Evolutionary conservation across 1,140 invertebrate genomes (phyloP).

Genomic region (Colletes latitarsis): DNA sequence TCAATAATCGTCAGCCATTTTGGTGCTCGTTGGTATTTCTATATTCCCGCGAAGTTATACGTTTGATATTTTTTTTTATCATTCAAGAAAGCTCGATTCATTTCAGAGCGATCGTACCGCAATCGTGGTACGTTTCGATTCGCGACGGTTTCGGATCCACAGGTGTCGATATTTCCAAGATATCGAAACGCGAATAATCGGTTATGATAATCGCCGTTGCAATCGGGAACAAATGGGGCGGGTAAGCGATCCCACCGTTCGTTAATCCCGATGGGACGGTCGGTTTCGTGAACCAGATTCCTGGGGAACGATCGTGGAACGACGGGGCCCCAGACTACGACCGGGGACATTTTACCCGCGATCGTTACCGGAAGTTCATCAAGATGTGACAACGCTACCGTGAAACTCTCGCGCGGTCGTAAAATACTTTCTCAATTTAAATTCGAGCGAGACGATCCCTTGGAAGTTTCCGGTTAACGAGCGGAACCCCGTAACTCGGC

Average conservation of each 20-base stretch:
- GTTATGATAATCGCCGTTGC: constrained; percentile 37
- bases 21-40: no score
- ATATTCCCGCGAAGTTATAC: no score
- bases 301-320: constrained; percentile 40
- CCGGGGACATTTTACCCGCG: constrained; percentile 70
- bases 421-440: constrained; percentile 83
- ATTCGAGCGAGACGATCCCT: constrained; percentile 76
- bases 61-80: no score
- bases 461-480: constrained; percentile 79
- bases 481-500: constrained; percentile 77
- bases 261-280: constrained; percentile 65
- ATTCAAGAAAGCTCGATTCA: no score
- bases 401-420: constrained; percentile 79
- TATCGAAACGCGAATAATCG: neutral
- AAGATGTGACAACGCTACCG: constrained; percentile 81
- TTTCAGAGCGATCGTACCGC: no score
- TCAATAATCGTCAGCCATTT: no score
- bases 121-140: no score
- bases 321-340: constrained; percentile 48
- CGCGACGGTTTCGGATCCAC: constrained; percentile 17
- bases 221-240: constrained; percentile 49
- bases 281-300: constrained; percentile 54
- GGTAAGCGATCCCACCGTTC: constrained; percentile 53
- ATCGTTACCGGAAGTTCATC: constrained; percentile 81
- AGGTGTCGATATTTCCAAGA: constrained; percentile 45